Evolutionary conservation across 2,797 vertebrate genomes (phyloP).

Genomic region (Onychomys torridus): DNA sequence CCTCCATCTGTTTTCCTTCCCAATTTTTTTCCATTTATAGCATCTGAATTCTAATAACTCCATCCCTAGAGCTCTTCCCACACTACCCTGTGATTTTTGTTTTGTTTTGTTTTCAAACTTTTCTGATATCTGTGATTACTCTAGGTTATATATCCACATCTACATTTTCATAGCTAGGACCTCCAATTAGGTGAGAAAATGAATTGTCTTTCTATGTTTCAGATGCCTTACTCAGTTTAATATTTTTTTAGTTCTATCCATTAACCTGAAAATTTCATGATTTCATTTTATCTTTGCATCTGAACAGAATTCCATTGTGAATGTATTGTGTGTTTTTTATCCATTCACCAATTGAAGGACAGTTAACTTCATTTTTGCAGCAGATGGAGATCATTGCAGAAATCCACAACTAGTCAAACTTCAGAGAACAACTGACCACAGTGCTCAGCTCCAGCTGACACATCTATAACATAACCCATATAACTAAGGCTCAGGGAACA

Average conservation of each 20-base stretch:
- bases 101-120: background rate
- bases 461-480: background rate
- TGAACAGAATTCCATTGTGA: background rate
- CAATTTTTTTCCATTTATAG: background rate
- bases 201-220: background rate
- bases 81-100: background rate
- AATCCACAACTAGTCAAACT: background rate
- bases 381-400: background rate
- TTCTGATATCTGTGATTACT: background rate
- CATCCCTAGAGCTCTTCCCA: background rate
- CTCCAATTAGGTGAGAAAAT: background rate
- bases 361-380: background rate
- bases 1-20: background rate
- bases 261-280: background rate
- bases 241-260: background rate
- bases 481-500: background rate
- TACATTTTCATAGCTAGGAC: background rate
- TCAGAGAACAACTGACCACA: background rate
- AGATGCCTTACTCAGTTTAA: background rate
- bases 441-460: background rate
- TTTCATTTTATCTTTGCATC: background rate
- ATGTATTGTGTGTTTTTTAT: background rate
- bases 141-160: background rate
- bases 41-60: background rate
- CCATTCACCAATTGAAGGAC: background rate